Evolutionary conservation across 2,888 invertebrate species (phyloP), one percentile per base, ranked within the genome.

Genomic region (Isoperla grammatica): DNA sequence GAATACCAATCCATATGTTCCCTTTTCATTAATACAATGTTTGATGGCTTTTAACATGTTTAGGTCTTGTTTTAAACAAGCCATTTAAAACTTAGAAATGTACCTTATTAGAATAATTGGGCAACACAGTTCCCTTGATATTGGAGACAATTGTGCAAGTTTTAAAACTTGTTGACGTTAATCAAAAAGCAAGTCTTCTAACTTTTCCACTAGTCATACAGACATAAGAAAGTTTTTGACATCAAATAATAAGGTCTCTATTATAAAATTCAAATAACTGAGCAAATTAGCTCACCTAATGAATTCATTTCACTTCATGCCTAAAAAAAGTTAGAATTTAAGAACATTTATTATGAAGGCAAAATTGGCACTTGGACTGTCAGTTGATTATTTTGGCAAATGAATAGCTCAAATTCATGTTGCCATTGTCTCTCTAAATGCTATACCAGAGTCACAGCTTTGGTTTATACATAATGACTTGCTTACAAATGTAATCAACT

Each of bases 291-390:
- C 29, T 29, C 39, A 17, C 20, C 40, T 19, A 55, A 40, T 55
- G 35, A 37, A 55, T 42, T 55, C 12, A 19, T 57, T 48, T 20
- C 55, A 20, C 37, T 46, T 35, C 29, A 15, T 35, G 48, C 46
- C 19, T n/a, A 35, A 12, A 29, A 46, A 42, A 35, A 40, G 20
- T 37, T 42, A 15, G 45, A 37, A 23, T 6, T 9, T 1, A 23
- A 8, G 22, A 49, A 20, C 49, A 57, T 57, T 45, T 42, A 50
- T 56, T 35, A 54, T 50, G 61, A 63, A 63, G 63, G 63, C 63
- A 61, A 60, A 61, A 60, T 63, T 63, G 63, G 63, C 63, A 59
- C 63, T 61, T 61, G 63, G 63, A 63, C 61, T 61, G 61, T 61
- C 43, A 59, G 57, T 29, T 29, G 45, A 45, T 45, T 45, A 45